Base-by-base conservation (phyloP, 2,888 invertebrate species). In the Dasysyrphus albostriatus region DNA sequence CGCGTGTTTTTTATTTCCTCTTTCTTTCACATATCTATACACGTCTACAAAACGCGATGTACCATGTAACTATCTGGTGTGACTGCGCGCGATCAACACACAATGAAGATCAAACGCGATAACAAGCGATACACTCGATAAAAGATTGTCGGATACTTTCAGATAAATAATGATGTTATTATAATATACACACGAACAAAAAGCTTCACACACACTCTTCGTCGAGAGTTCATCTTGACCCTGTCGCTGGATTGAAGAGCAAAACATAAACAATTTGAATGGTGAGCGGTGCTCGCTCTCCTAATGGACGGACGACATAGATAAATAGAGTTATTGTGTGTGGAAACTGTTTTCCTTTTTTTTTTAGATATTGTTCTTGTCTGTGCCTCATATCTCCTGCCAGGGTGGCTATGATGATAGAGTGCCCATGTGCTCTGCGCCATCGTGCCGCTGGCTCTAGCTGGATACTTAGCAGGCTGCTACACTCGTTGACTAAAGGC, bases 261-360 rank as follows among this genome's bases (percentile, higher is more conserved):
- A 61, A 74, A 73, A 63, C 82, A 82, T 85, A 85, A 85, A 85
- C 85, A 85, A 85, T 85, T 70, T 69, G 82, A 67, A 85, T 85
- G 63, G 63, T 56, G 77, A 67, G 58, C 81, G 69, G 61, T 69
- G 77, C 49, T 70, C 63, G 82, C 82, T 85, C 82, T 69, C 85
- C 77, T 85, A 85, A 85, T 85, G 77, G 85, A 85, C 85, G 77
- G 73, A 73, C 85, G 85, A 85, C 85, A 85, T 85, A 85, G 82
- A 85, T 85, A 82, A 85, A 85, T 85, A 82, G 85, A 82, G 82
- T 85, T 85, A 85, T 85, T 85, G 85, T 85, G 82, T 85, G 82
- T 85, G 85, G 85, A 85, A 73, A 77, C 49, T 70, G 59, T 72
- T 65, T 79, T 72, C 29, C 34, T 69, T 39, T 42, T 49, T 83